phyloP scores from a whole-genome alignment of 2,113 vertebrate genomes.

The Edolisoma coerulescens region DNA sequence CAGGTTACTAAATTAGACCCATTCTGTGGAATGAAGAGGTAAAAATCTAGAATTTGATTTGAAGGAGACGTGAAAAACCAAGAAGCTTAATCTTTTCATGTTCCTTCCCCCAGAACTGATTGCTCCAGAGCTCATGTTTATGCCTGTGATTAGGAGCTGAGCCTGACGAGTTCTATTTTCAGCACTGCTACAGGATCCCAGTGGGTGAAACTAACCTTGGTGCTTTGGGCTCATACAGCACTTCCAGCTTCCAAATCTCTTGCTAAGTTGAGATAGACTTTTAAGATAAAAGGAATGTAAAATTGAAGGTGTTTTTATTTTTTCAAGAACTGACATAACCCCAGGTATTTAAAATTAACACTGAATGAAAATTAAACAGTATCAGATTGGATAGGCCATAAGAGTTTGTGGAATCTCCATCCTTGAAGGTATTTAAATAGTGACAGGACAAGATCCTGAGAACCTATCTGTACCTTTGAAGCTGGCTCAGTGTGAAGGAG shows the following conservation, averaged over 20 bases:
- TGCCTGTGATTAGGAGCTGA: neutral
- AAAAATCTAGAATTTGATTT: slow-evolving; percentile 14
- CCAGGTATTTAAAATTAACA: neutral
- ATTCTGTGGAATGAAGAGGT: neutral
- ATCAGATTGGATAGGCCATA: neutral
- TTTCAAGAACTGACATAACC: neutral
- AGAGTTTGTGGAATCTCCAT: neutral
- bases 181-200: neutral
- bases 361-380: neutral
- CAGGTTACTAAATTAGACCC: neutral
- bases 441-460: neutral
- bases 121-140: slow-evolving; percentile 12
- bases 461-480: neutral
- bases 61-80: neutral
- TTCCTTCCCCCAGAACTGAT: slow-evolving; percentile 7
- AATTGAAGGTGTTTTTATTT: neutral
- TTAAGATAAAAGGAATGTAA: neutral
- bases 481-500: neutral
- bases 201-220: neutral
- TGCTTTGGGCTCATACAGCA: neutral
- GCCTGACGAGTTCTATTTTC: slow-evolving; percentile 23
- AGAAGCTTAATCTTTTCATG: neutral
- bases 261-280: neutral
- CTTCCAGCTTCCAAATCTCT: neutral
- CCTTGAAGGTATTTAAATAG: neutral